These are phyloP conservation scores for Podarcis cretensis DNA, from an alignment of 2,113 vertebrate species.

Conservation along the genomic window DNA sequence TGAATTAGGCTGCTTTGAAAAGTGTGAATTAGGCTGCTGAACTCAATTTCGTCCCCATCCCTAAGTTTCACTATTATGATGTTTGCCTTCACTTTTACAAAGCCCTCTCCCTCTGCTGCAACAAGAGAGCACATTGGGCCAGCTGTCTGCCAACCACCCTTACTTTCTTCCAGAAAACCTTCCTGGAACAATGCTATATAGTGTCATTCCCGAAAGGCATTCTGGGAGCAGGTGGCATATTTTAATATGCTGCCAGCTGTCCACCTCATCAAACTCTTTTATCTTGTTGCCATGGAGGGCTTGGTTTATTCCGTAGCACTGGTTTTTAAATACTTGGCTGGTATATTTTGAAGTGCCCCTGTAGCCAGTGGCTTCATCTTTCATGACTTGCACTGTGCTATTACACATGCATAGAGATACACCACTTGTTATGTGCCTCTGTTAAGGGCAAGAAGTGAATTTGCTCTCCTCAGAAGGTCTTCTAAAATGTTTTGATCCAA, in stretches of 20 bases:
- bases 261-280: neutral
- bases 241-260: neutral
- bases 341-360: neutral
- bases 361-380: neutral
- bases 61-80: neutral
- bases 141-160: neutral
- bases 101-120: neutral
- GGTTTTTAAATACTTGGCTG: neutral
- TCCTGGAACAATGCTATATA: neutral
- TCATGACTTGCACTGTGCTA: neutral
- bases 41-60: too few species aligned
- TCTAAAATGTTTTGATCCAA: constrained; percentile 35
- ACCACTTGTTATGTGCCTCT: neutral
- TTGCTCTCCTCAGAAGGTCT: constrained; percentile 37
- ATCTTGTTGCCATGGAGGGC: neutral
- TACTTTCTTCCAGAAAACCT: neutral
- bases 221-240: neutral
- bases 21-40: too few species aligned
- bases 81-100: neutral
- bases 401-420: fast-evolving
- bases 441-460: neutral
- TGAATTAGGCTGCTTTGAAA: too few species aligned
- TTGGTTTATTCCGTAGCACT: neutral
- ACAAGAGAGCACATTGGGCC: neutral
- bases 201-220: neutral